Conservation (phyloP, 2,113 vertebrate species). For the Corydoras sp. region DNA sequence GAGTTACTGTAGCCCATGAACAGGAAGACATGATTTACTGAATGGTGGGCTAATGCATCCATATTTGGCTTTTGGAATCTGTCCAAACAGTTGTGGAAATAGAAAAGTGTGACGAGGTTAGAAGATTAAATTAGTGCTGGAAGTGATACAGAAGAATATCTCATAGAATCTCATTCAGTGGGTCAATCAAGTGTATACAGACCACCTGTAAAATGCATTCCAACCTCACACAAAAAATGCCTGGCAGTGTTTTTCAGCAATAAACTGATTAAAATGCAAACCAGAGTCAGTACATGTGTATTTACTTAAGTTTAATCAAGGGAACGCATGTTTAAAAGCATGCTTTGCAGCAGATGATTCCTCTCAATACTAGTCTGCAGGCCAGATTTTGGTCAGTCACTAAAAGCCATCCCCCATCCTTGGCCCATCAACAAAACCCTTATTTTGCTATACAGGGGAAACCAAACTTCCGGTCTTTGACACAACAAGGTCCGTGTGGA, state of each 20-base stretch:
- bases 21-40: slow-evolving; percentile 1
- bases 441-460: slow-evolving; percentile 23
- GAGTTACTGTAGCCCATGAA: slow-evolving; percentile 3
- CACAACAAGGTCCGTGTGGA: slow-evolving; percentile 34
- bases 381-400: slow-evolving; percentile 1
- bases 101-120: slow-evolving; percentile 2
- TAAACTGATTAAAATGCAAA: slow-evolving; percentile 1
- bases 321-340: neutral
- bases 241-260: slow-evolving; percentile 2
- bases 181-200: slow-evolving; percentile 11
- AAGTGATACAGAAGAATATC: neutral
- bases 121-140: slow-evolving; percentile 3
- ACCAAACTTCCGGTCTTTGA: slow-evolving; percentile 31
- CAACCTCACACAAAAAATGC: slow-evolving; percentile 4
- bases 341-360: neutral
- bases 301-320: slow-evolving; percentile 3
- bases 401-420: slow-evolving; percentile 8
- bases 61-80: slow-evolving; percentile 29
- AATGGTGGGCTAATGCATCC: slow-evolving; percentile 5
- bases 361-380: slow-evolving; percentile 5
- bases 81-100: slow-evolving; percentile 14
- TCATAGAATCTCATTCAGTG: neutral
- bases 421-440: slow-evolving; percentile 7
- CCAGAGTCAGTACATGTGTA: neutral
- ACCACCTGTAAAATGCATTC: slow-evolving; percentile 33